A percentile compares a stretch with the other conserved stretches of the same genome.
Evolutionary conservation across 92 coral and sea anemone species (phyloP).

Genomic region (Montipora capitata): DNA sequence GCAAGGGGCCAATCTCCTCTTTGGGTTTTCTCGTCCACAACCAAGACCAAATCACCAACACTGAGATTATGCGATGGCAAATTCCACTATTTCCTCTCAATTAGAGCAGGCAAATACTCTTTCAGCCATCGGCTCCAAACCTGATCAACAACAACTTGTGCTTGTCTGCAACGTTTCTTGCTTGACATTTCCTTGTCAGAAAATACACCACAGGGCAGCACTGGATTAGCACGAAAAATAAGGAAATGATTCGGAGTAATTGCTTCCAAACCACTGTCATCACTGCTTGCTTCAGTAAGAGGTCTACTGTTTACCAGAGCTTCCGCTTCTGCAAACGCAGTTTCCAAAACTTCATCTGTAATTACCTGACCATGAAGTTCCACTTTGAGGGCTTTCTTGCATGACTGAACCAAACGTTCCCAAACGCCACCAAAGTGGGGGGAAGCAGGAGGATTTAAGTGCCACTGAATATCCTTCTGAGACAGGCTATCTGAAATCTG

Average conservation of each 20-base stretch:
- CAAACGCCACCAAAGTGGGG: conserved; percentile 48
- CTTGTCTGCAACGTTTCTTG: conserved; percentile 35
- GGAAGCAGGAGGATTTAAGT: conserved; percentile 37
- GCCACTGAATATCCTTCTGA: conserved; percentile 56
- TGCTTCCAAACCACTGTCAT: too few relatives aligned
- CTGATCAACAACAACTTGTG: conserved; percentile 48
- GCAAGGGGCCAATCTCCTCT: conserved; percentile 68
- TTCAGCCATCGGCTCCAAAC: conserved; percentile 51
- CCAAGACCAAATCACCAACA: conserved; percentile 65
- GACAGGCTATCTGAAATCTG: conserved; percentile 18
- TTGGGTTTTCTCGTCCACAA: conserved; percentile 23
- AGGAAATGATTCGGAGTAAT: too few relatives aligned
- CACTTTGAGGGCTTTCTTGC: conserved; percentile 55
- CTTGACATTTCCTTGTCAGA: conserved; percentile 24
- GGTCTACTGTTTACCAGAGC: too few relatives aligned
- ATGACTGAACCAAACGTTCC: conserved; percentile 55
- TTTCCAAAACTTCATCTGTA: conserved; percentile 8
- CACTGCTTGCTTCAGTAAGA: too few relatives aligned
- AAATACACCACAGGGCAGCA: conserved; percentile 46
- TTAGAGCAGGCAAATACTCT: conserved; percentile 60
- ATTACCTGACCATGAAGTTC: conserved; percentile 45
- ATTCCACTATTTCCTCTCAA: conserved; percentile 65
- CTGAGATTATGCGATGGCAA: conserved; percentile 17
- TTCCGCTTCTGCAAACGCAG: too few relatives aligned
- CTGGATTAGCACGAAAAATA: conserved; percentile 29